phyloP scores from a whole-genome alignment of 2,888 invertebrate genomes.

The Caenorhabditis imperialis region DNA sequence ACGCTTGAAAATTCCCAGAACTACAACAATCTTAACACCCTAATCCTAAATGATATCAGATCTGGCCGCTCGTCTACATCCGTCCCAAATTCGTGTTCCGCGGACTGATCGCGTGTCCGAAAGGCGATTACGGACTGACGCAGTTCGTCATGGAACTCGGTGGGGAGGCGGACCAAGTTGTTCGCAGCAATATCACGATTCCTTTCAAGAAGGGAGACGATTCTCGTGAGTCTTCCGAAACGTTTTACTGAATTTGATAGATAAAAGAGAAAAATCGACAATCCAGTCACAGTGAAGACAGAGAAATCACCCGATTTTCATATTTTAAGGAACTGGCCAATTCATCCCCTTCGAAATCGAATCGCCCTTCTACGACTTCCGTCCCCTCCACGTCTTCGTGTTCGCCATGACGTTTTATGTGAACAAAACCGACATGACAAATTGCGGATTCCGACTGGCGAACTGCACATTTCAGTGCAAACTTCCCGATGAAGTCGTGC shows the following conservation, averaged over 20 bases:
- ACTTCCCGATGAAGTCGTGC: constrained; percentile 7
- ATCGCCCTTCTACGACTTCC: constrained; percentile 22
- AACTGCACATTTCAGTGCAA: constrained; percentile 25
- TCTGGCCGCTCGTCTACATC: constrained; percentile 13
- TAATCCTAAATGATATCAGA: no score
- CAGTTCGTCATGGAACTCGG: constrained; percentile 10
- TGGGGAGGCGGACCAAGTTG: not conserved
- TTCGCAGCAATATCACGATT: not conserved
- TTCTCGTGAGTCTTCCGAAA: constrained; percentile 1
- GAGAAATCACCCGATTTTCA: not conserved
- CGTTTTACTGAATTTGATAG: no score
- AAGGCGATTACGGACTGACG: constrained; percentile 22
- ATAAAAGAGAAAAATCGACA: not conserved
- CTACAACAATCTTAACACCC: no score
- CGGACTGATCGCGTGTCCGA: constrained; percentile 21
- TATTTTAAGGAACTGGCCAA: constrained; percentile 2
- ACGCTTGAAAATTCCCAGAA: not conserved
- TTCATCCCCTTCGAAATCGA: constrained; percentile 30
- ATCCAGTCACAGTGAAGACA: no score
- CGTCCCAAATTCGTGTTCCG: constrained; percentile 29
- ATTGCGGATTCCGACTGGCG: constrained; percentile 20
- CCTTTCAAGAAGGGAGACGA: constrained; percentile 15
- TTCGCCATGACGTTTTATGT: constrained; percentile 27
- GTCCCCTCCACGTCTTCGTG: constrained; percentile 13
- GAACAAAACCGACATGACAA: not conserved